These are phyloP conservation scores for Hypomesus transpacificus DNA, from an alignment of 2,113 vertebrate genomes.

Conservation along the genomic window DNA sequence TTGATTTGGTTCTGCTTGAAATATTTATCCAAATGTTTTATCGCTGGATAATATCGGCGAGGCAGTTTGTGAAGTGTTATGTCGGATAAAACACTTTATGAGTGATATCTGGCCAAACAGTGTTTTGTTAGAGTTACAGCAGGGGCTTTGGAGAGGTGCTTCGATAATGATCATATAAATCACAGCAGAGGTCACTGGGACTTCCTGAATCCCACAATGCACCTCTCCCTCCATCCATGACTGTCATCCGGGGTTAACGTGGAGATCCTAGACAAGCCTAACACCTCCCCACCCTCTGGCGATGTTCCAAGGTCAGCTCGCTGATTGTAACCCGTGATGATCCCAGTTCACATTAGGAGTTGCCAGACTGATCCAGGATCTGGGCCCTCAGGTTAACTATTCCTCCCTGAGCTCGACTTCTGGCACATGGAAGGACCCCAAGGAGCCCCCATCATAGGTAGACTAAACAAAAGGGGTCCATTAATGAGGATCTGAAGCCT, in stretches of 20 bases:
- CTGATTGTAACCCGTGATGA: slow-evolving; percentile 44
- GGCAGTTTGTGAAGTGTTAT: slow-evolving; percentile 48
- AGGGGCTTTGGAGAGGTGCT: slow-evolving; percentile 31
- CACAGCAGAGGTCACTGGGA: slow-evolving; percentile 45
- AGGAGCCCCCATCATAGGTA: slow-evolving; percentile 59
- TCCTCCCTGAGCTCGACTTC: slow-evolving; percentile 42
- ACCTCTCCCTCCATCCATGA: slow-evolving; percentile 45
- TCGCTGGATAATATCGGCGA: slow-evolving; percentile 44
- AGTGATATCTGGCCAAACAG: slow-evolving; percentile 48
- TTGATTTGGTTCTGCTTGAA: slow-evolving; percentile 55
- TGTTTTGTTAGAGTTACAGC: slow-evolving; percentile 53
- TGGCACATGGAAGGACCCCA: slow-evolving; percentile 48
- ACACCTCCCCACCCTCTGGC: neutral
- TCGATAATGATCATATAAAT: slow-evolving; percentile 41
- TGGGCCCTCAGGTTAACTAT: slow-evolving; percentile 38
- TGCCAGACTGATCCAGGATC: slow-evolving; percentile 56
- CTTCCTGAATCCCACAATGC: slow-evolving; percentile 37
- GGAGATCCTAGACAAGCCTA: slow-evolving; percentile 11
- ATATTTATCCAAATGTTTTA: slow-evolving; percentile 62
- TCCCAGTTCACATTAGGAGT: slow-evolving; percentile 46
- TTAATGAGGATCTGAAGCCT: slow-evolving; percentile 79
- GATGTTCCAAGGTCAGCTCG: slow-evolving; percentile 20
- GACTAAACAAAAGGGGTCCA: slow-evolving; percentile 77
- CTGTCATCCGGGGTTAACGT: slow-evolving; percentile 33
- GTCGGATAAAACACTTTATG: slow-evolving; percentile 58